Base-by-base conservation (phyloP, 1,140 invertebrate species). In the Eumeta japonica region DNA sequence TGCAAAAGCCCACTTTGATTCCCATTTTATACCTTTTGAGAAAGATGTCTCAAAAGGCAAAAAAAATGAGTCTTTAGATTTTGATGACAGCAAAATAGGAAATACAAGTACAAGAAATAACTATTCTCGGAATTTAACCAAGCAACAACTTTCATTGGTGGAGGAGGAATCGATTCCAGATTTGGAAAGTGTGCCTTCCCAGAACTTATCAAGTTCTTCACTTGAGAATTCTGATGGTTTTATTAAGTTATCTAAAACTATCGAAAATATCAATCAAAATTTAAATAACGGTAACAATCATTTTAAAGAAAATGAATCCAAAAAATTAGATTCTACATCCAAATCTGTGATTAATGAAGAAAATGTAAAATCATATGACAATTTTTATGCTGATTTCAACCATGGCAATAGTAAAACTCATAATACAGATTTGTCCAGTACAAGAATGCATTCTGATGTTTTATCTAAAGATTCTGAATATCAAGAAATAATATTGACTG, bases 131-230 rank as follows among this genome's bases (percentile, higher is more conserved):
- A 50, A 55, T 12, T 24, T 57, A 16, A 63, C 56, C 4, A 68
- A 64, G 42, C 65, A 70, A 42, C 71, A 75, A 39, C 39, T 77
- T 5, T 77, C 73, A 16, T 50, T 77, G 36, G 75, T 77, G 7
- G 72, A 77, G 60, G 75, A 77, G 44, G 73, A 77, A 43, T 76
- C 70, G 0, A 71, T 56, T 9, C 73, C 75, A 53, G 75, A 74
- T 39, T 31, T 67, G n/a, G 66, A 71, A 16, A 71, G 63, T 48
- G 54, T 61, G 11, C 57, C 58, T 16, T 57, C 57, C 7, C 47
- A 61, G 12, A 48, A 52, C 36, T 33, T 52, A 17, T 45, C 50
- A 7, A 61, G 55, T 30, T 36, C 54, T 5, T 57, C 58, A n/a
- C 53, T 52, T 13, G 57, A 57, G 41, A 55, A 50, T 37, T 52